Evolutionary conservation across 2,888 invertebrate genomes (phyloP).

Genomic region (Hylaea fasciaria): DNA sequence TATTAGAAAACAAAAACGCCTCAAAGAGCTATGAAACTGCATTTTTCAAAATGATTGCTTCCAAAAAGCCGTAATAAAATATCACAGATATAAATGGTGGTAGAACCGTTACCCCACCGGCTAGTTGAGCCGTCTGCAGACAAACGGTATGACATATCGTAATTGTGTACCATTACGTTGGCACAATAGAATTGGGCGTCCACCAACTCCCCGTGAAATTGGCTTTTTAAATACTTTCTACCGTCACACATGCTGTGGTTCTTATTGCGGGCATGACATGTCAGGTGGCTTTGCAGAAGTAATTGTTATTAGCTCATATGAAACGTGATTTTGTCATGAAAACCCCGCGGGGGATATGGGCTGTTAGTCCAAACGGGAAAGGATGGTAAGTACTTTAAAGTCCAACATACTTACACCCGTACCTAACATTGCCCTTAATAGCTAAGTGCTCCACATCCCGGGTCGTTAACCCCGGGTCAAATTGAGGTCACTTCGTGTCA

Average conservation of each 20-base stretch:
- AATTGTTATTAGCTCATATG: background rate
- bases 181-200: slow-evolving; percentile 82
- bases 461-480: slow-evolving; percentile 41
- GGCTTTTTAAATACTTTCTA: slow-evolving; percentile 82
- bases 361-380: no score
- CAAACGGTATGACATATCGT: slow-evolving; percentile 50
- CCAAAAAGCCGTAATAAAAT: no score
- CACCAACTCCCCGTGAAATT: slow-evolving; percentile 78
- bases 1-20: background rate
- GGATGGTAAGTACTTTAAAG: no score
- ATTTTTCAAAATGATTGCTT: no score
- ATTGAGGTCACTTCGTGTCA: slow-evolving; percentile 61
- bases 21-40: no score
- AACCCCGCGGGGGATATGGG: no score
- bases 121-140: slow-evolving; percentile 38
- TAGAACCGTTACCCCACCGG: slow-evolving; percentile 21
- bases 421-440: background rate
- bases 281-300: slow-evolving; percentile 3
- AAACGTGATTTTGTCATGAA: background rate
- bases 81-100: background rate
- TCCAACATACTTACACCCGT: background rate
- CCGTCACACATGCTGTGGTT: slow-evolving; percentile 36
- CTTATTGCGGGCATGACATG: slow-evolving; percentile 21
- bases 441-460: slow-evolving; percentile 23
- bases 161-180: slow-evolving; percentile 73